Evolutionary conservation across 2,113 vertebrate species (phyloP).

Genomic region (Callorhinus ursinus): DNA sequence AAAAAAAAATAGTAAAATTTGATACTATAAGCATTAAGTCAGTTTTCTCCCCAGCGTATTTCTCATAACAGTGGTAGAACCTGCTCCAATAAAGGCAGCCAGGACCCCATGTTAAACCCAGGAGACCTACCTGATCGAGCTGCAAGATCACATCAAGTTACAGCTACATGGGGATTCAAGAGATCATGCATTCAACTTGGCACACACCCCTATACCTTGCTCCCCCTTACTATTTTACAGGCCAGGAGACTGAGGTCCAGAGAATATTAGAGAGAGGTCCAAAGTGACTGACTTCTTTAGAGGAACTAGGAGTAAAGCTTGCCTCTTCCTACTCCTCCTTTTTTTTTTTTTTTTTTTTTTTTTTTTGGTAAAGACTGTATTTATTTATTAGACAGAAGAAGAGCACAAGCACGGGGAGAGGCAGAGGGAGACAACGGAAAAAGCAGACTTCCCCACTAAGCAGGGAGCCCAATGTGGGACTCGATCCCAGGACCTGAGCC

Average conservation of each 20-base stretch:
- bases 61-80: neutral
- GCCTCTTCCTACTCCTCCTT: neutral
- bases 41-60: neutral
- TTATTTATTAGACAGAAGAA: neutral
- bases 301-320: neutral
- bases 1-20: conserved; percentile 5
- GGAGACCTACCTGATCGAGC: neutral
- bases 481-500: neutral
- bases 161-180: neutral
- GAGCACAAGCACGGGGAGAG: neutral
- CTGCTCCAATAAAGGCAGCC: neutral
- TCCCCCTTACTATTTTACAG: neutral
- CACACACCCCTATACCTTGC: neutral
- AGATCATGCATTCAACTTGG: neutral
- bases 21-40: neutral
- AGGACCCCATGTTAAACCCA: neutral
- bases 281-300: neutral
- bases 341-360: neutral
- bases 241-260: neutral
- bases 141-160: neutral
- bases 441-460: neutral
- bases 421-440: neutral
- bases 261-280: neutral
- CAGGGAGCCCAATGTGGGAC: neutral
- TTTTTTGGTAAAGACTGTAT: neutral